Conservation (phyloP, 1,140 invertebrate genomes). For the Lasioglossum albipes region DNA sequence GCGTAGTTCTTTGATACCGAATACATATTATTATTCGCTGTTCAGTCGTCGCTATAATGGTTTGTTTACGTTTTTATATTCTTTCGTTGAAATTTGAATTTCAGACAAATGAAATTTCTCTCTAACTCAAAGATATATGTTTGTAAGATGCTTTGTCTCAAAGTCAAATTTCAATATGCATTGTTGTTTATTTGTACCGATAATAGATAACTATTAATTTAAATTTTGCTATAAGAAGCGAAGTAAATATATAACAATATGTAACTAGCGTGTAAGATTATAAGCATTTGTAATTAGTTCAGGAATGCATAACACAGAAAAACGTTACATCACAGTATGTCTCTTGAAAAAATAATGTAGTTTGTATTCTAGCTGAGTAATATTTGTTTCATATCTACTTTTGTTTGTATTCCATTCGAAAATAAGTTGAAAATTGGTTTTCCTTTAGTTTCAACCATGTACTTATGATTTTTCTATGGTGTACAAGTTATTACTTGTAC, state of each 20-base stretch:
- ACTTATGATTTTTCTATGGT: constrained; percentile 48
- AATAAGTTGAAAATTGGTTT: constrained; percentile 16
- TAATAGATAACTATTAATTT: constrained; percentile 20
- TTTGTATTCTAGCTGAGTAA: constrained; percentile 17
- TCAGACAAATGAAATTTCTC: constrained; percentile 17
- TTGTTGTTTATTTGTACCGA: constrained; percentile 11
- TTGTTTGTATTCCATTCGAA: not conserved
- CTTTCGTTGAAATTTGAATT: constrained; percentile 46
- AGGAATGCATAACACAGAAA: constrained; percentile 5
- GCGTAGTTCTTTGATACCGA: constrained; percentile 22
- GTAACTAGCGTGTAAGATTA: constrained; percentile 26
- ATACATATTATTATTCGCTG: constrained; percentile 21
- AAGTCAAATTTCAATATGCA: constrained; percentile 30
- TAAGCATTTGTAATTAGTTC: constrained; percentile 8
- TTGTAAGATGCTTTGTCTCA: constrained; percentile 28
- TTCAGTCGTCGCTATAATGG: constrained; percentile 6
- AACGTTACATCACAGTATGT: constrained; percentile 12
- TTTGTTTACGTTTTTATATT: constrained; percentile 32
- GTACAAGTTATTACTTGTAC: constrained; percentile 17
- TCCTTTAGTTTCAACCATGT: constrained; percentile 32
- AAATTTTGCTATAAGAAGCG: constrained; percentile 40
- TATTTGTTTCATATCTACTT: constrained; percentile 33
- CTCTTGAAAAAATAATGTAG: constrained; percentile 37
- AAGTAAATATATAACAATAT: constrained; percentile 55
- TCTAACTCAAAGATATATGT: constrained; percentile 29